Base-by-base conservation (phyloP, 2,113 vertebrate genomes). In the Boulengeromyrus knoepffleri region DNA sequence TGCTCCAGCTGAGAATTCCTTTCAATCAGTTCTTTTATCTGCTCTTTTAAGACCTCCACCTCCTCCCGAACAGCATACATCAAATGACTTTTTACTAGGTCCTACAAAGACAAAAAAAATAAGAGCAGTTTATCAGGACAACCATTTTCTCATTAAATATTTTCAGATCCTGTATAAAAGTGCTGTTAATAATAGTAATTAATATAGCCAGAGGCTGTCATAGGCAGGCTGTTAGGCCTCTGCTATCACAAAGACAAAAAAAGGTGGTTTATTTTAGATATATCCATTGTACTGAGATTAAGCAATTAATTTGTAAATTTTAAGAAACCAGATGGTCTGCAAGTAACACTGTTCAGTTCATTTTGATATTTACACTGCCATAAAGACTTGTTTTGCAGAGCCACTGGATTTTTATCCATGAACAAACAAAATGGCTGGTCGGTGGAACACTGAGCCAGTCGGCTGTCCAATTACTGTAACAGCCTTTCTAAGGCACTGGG, bases 1-100 rank as follows among this genome's bases (percentile, higher is more conserved):
- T 99, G 98, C 94, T 99, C 98, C 95, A 99, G 94, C 95, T 99
- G 98, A 0, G 97, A 98, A 95, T 99, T 99, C 56, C 98, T 97
- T 93, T 99, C 98, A 3, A 99, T 97, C 88, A 99, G 97, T 94
- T 99, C 98, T 93, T 99, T 99, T 94, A 99, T 99, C 94, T 99
- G 98, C 94, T 99, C 98, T 93, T 99, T 99, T 3, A 99, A 95
- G 83, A 99, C 98, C 94, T 99, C 98, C 92, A 99, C 98, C 90
- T 99, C 98, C 95, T 99, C 98, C 46, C 98, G 96, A 2, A 99
- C 98, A 0, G 98, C 98, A 0, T 98, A 99, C 98, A 99, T 99
- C 95, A 99, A 96, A 93, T 99, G 98, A 92, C 97, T 98, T 95
- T 99, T 99, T 17, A 99, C 98, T 91, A 99, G 96, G 93, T 99